Evolutionary conservation across 2,888 invertebrate genomes (phyloP).

Genomic region (Hydraecia micacea): DNA sequence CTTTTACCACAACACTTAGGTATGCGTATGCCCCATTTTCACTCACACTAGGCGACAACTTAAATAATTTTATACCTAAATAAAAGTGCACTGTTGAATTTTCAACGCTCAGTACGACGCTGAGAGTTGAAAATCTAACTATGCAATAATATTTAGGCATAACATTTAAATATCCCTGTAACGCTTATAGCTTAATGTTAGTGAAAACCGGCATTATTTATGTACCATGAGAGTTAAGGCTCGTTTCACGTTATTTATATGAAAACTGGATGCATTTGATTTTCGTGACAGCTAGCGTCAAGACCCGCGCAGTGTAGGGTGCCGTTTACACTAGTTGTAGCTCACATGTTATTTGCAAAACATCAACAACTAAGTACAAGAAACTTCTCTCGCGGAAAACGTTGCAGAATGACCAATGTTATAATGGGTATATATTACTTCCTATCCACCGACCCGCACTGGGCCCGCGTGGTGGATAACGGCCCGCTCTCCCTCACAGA

Average conservation of each 20-base stretch:
- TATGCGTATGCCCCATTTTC: background rate
- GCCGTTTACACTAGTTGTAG: background rate
- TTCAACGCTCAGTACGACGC: too few relatives aligned
- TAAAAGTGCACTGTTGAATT: background rate
- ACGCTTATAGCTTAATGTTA: background rate
- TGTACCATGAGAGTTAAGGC: background rate
- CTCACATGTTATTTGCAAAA: constrained; percentile 1
- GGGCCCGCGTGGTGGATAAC: too few relatives aligned
- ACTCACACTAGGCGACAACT: background rate
- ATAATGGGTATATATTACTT: too few relatives aligned
- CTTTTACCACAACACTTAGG: background rate
- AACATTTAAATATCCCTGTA: too few relatives aligned
- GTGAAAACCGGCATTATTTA: too few relatives aligned
- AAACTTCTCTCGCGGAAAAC: background rate
- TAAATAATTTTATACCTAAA: background rate
- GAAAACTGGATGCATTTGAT: background rate
- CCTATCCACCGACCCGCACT: too few relatives aligned
- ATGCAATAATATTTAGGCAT: background rate
- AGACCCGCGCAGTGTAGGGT: background rate
- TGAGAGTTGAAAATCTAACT: background rate
- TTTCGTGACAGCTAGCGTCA: constrained; percentile 2
- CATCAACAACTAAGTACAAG: background rate
- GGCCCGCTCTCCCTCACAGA: too few relatives aligned
- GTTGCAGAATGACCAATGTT: background rate
- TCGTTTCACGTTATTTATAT: background rate